phyloP scores from a whole-genome alignment of 2,113 vertebrate species.

The Planiliza haematocheilus region DNA sequence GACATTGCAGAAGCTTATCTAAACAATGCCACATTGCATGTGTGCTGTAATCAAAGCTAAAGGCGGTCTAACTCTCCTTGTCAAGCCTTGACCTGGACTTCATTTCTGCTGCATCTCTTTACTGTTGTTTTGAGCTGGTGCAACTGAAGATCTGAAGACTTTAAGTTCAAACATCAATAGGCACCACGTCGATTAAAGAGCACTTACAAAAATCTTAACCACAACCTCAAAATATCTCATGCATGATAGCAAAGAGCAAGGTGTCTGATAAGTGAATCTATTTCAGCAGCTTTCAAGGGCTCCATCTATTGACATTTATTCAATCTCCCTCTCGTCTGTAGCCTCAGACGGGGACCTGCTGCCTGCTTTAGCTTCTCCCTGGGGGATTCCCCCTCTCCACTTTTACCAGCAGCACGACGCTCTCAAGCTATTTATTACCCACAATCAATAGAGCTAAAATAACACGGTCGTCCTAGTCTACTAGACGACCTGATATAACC shows the following conservation, averaged over 20 bases:
- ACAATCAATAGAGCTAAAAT: conserved; percentile 78
- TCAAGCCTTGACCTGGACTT: no score
- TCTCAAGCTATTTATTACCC: conserved; percentile 70
- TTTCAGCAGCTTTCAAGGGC: conserved; percentile 42
- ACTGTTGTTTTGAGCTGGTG: not conserved
- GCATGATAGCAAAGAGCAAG: not conserved
- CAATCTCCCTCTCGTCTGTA: not conserved
- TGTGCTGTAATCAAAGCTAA: no score
- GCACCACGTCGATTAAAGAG: conserved; percentile 7
- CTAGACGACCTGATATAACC: not conserved
- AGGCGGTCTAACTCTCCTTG: no score
- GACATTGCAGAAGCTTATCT: no score
- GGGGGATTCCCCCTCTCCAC: conserved; percentile 27
- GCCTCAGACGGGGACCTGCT: conserved; percentile 27
- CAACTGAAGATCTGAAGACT: not conserved
- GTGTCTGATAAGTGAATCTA: conserved; percentile 38
- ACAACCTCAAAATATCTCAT: not conserved
- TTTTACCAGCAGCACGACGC: conserved; percentile 71
- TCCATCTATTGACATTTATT: conserved; percentile 10
- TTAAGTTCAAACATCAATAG: not conserved
- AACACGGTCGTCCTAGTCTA: conserved; percentile 52
- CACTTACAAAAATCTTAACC: conserved; percentile 44
- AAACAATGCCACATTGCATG: no score
- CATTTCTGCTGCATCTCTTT: not conserved
- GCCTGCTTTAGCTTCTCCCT: conserved; percentile 22